phyloP scores from a whole-genome alignment of 2,113 vertebrate species.

The Canis aureus region DNA sequence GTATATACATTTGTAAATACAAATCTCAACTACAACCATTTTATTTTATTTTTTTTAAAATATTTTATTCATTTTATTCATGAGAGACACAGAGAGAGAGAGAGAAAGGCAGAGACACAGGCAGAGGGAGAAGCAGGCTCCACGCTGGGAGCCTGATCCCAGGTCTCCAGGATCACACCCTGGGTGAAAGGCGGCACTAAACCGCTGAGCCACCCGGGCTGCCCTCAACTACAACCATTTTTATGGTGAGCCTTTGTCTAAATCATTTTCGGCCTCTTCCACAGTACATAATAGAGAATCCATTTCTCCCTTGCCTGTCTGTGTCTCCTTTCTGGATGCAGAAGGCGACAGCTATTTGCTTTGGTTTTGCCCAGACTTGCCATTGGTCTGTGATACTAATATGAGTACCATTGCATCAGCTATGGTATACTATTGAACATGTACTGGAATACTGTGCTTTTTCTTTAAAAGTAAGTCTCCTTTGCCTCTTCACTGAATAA shows the following conservation, averaged over 20 bases:
- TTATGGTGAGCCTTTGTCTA: neutral
- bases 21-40: neutral
- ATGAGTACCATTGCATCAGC: neutral
- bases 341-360: neutral
- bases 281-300: neutral
- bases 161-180: too few species aligned
- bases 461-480: neutral
- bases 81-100: too few species aligned
- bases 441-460: neutral
- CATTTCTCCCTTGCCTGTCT: too few species aligned
- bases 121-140: too few species aligned
- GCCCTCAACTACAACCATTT: neutral
- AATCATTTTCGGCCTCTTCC: neutral
- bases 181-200: too few species aligned
- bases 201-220: too few species aligned
- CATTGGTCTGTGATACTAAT: neutral
- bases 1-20: too few species aligned
- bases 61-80: too few species aligned
- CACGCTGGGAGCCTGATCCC: too few species aligned
- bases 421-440: neutral
- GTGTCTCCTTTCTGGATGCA: too few species aligned
- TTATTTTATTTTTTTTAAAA: neutral
- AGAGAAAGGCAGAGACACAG: too few species aligned
- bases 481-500: neutral
- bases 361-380: neutral